Evolutionary conservation across 53 echinoderm and acorn worm genomes (phyloP).

Genomic region (Henricia sp.): DNA sequence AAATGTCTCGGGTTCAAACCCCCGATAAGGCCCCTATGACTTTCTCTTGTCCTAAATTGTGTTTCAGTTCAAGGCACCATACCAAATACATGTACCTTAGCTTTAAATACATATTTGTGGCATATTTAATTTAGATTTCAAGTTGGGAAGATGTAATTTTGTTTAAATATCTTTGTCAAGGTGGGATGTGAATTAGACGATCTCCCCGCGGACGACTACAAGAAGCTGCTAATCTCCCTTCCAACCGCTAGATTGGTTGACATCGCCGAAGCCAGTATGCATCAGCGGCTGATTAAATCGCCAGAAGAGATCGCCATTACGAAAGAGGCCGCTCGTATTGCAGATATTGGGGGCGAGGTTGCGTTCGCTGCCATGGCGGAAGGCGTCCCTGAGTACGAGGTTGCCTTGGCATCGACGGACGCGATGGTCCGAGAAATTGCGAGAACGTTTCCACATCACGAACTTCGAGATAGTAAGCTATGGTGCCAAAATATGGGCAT

Average conservation of each 20-base stretch:
- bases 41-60: too few relatives aligned
- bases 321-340: constrained; percentile 78
- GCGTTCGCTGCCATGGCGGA: constrained; percentile 71
- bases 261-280: constrained; percentile 79
- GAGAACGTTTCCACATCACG: constrained; percentile 66
- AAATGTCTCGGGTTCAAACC: too few relatives aligned
- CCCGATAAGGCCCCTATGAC: too few relatives aligned
- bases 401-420: constrained; percentile 67
- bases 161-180: too few relatives aligned
- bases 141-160: too few relatives aligned
- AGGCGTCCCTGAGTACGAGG: constrained; percentile 84
- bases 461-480: constrained; percentile 86
- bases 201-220: constrained; percentile 63
- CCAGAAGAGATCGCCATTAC: constrained; percentile 83
- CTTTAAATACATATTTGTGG: too few relatives aligned
- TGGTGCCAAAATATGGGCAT: background rate
- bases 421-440: constrained; percentile 94
- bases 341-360: constrained; percentile 81
- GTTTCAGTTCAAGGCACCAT: too few relatives aligned
- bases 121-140: too few relatives aligned
- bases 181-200: constrained; percentile 69
- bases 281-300: constrained; percentile 84
- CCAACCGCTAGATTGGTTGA: constrained; percentile 70
- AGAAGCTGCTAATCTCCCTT: constrained; percentile 66
- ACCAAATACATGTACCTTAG: too few relatives aligned